Base-by-base conservation (phyloP, 2,888 invertebrate genomes). In the Lucinisca nassula region DNA sequence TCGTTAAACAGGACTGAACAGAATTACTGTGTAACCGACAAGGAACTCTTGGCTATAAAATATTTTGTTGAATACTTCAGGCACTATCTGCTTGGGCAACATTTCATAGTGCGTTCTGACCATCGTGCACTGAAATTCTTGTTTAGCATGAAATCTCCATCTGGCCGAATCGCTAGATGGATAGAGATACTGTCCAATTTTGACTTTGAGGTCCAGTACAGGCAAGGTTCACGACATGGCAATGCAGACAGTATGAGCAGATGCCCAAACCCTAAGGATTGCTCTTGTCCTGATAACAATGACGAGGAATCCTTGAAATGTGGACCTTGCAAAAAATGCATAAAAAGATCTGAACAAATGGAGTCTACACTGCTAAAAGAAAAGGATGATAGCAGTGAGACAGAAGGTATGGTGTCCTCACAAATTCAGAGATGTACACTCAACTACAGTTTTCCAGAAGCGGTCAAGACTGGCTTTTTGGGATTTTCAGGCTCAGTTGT, bases 21-120 rank as follows among this genome's bases (percentile, higher is more conserved):
- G 21, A 82, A 75, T 38, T 78, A 74, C 37, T 72, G 72, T 73
- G 72, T 83, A 17, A 83, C 83, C 0, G 73, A 83, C 38, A 73
- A 77, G 78, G 67, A 83, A 21, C 51, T 78, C 1, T 30, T 83
- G 24, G 55, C 78, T 55, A 51, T 77, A 4, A 30, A 73, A 37
- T 83, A 78, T n/a, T 77, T 82, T 82, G 70, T 77, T 17, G 82
- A 73, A 37, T 75, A 75, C 27, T 82, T 74, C 17, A 17, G 76
- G 17, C 76, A 76, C 27, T 70, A 67, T 51, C 35, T 79, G 30
- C 49, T 79, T 21, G 79, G 70, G 17, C 21, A 21, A 4, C n/a
- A 35, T 24, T 79, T 84, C 6, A 51, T 24, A 38, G 79, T 84
- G 17, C 45, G 73, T n/a, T 51, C 77, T 32, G 81, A 85, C 51